Evolutionary conservation across 1,140 invertebrate species (phyloP).

Genomic region (Globodera rostochiensis): DNA sequence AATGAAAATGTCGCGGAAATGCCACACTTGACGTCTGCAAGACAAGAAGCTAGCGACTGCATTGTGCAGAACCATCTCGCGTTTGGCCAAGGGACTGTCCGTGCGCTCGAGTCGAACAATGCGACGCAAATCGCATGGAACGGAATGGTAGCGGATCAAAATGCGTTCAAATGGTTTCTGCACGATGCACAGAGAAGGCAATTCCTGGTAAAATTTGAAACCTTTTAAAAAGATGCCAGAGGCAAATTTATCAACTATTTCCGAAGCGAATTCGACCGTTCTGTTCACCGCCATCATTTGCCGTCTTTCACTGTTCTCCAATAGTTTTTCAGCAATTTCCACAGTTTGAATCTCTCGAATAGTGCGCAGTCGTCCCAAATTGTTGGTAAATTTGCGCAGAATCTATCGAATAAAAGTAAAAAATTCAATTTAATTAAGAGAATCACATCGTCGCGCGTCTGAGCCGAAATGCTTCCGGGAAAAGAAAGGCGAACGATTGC

Average conservation of each 20-base stretch:
- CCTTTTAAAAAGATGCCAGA: too few species aligned
- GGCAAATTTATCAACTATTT: too few species aligned
- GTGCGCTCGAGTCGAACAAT: conserved; percentile 46
- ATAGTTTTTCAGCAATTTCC: not conserved
- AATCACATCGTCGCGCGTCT: conserved; percentile 16
- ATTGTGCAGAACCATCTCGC: conserved; percentile 52
- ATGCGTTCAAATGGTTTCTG: conserved; percentile 45
- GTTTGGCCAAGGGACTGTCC: conserved; percentile 34
- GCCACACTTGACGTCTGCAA: conserved; percentile 38
- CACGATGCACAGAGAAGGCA: conserved; percentile 10
- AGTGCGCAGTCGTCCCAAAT: conserved; percentile 9
- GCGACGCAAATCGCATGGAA: conserved; percentile 31
- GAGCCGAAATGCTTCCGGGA: conserved; percentile 43
- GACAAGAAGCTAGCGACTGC: conserved; percentile 45
- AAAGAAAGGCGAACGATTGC: conserved; percentile 51
- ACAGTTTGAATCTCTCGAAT: not conserved
- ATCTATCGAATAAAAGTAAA: not conserved
- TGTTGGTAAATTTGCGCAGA: conserved; percentile 1
- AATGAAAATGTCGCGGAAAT: conserved; percentile 37
- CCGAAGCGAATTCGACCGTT: too few species aligned
- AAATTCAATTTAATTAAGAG: too few species aligned
- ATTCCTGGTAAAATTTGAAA: not conserved
- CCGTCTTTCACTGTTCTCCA: too few species aligned
- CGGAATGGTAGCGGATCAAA: conserved; percentile 41
- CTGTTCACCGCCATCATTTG: too few species aligned